Percentiles rank a stretch among this genome's conserved stretches.
These are phyloP conservation scores for Drosophila fuyamai DNA, from an alignment of 1,140 invertebrate species.

Conservation along the genomic window DNA sequence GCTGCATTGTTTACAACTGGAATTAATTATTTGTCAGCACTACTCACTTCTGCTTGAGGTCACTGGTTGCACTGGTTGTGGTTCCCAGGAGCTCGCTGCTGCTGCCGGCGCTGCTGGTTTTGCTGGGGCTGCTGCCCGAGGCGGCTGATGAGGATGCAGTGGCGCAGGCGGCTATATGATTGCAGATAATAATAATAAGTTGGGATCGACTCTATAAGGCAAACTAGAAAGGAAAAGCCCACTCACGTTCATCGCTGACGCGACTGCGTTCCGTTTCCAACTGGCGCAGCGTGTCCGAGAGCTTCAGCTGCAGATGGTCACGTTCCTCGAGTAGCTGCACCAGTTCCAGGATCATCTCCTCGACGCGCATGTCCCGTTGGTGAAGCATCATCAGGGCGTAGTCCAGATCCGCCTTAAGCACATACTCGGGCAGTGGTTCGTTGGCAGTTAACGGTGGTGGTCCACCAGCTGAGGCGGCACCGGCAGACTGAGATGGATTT, in stretches of 20 bases:
- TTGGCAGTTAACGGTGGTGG: slow-evolving; percentile 9
- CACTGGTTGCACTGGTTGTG: slow-evolving; percentile 40
- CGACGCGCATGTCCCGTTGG: slow-evolving; percentile 93
- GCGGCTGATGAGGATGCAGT: slow-evolving; percentile 20
- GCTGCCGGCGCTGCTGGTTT: slow-evolving; percentile 40
- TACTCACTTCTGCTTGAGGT: slow-evolving; percentile 77
- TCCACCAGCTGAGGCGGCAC: slow-evolving; percentile 7
- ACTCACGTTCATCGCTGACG: slow-evolving; percentile 51
- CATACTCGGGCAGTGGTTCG: slow-evolving; percentile 63
- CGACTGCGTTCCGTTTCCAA: slow-evolving; percentile 87
- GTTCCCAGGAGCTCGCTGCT: slow-evolving; percentile 20
- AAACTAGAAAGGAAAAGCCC: neutral
- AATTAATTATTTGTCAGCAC: neutral
- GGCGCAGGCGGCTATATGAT: neutral
- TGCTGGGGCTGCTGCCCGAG: slow-evolving; percentile 37
- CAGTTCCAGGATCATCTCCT: slow-evolving; percentile 94
- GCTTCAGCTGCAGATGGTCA: slow-evolving; percentile 91
- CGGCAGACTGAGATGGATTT: slow-evolving; percentile 15
- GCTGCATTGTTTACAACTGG: no score
- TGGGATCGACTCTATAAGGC: neutral
- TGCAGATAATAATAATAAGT: no score
- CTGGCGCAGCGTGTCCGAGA: slow-evolving; percentile 91
- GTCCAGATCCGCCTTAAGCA: slow-evolving; percentile 90
- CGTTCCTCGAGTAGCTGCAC: slow-evolving; percentile 93
- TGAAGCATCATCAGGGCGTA: slow-evolving; percentile 94